Evolutionary conservation across 2,113 vertebrate genomes (phyloP).

Genomic region (Hiodon alosoides): DNA sequence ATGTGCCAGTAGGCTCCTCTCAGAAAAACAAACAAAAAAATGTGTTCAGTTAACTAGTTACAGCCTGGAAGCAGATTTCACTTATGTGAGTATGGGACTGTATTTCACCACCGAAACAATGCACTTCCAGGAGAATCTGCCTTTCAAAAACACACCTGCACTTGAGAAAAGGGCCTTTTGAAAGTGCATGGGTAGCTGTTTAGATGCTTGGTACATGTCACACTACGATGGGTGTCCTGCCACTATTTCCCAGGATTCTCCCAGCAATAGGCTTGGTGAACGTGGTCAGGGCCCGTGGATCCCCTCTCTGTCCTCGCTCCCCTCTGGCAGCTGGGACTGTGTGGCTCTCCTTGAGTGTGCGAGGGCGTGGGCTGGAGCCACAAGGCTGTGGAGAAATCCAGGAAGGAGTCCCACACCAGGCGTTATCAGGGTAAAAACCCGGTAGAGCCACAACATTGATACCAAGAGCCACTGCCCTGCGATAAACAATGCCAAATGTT

Average conservation of each 20-base stretch:
- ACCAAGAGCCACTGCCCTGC: constrained; percentile 25
- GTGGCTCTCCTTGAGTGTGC: constrained; percentile 9
- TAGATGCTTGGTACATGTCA: not conserved
- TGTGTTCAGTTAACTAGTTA: too few species aligned
- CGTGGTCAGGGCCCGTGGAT: constrained; percentile 26
- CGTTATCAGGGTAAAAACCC: constrained; percentile 29
- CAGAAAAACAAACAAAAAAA: not conserved
- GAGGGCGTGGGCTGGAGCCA: constrained; percentile 14
- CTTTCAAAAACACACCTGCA: not conserved
- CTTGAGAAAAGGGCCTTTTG: not conserved
- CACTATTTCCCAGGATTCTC: not conserved
- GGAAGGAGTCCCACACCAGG: constrained; percentile 20
- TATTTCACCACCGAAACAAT: not conserved
- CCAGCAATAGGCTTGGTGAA: too few species aligned
- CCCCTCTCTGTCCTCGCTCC: constrained; percentile 22
- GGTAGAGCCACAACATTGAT: constrained; percentile 45
- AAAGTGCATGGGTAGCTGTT: not conserved
- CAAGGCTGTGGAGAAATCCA: constrained; percentile 29
- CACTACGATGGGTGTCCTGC: too few species aligned
- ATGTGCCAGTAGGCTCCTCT: not conserved
- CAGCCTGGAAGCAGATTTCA: too few species aligned
- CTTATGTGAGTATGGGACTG: not conserved
- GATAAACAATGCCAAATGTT: constrained; percentile 38
- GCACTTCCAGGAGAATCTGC: not conserved
- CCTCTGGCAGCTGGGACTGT: constrained; percentile 21